Conservation (phyloP, 2,888 invertebrate genomes). For the Oscheius onirici region DNA sequence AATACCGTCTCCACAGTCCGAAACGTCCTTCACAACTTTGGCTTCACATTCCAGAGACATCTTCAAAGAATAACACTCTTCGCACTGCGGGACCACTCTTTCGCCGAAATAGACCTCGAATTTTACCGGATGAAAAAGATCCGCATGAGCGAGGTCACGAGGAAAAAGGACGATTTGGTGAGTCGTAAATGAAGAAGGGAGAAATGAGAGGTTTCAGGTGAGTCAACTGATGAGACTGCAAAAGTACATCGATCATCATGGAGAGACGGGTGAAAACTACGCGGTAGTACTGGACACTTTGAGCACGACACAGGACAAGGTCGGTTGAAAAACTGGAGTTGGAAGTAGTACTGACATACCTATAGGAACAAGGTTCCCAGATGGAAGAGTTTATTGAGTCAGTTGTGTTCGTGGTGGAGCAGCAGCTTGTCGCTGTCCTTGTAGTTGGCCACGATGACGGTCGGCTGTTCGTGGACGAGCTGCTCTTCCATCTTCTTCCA, state of each 20-base stretch:
- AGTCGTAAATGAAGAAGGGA: neutral
- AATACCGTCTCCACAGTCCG: constrained; percentile 46
- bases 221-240: constrained; percentile 23
- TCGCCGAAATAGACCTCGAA: constrained; percentile 39
- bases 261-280: constrained; percentile 26
- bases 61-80: constrained; percentile 28
- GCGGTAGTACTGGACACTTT: constrained; percentile 31
- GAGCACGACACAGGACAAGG: constrained; percentile 6
- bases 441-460: too few species aligned
- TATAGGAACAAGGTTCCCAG: too few species aligned
- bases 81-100: constrained; percentile 28
- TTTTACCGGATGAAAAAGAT: constrained; percentile 47
- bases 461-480: too few species aligned
- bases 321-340: too few species aligned
- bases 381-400: too few species aligned
- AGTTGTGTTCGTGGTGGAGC: too few species aligned
- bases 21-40: constrained; percentile 42
- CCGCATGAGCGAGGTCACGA: constrained; percentile 25
- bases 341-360: too few species aligned
- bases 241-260: constrained; percentile 23
- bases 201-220: neutral
- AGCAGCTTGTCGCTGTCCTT: too few species aligned
- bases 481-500: neutral
- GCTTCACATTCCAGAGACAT: constrained; percentile 41
- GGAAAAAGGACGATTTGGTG: constrained; percentile 23